phyloP scores from a whole-genome alignment of 2,113 vertebrate species.

The Podocnemis expansa region DNA sequence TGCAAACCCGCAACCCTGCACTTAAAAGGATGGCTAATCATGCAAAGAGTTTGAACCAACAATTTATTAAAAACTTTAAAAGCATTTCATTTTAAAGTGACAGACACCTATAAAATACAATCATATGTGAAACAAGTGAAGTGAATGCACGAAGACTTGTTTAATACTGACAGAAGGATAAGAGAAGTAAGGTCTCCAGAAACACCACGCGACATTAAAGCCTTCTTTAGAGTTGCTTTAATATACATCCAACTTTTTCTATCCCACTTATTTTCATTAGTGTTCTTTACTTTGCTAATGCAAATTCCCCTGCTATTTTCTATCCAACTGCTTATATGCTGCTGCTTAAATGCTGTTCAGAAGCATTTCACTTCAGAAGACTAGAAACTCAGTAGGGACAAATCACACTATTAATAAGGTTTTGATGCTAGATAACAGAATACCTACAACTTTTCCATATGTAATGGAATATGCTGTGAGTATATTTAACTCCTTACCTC shows the following conservation, averaged over 20 bases:
- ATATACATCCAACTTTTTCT: conserved; percentile 48
- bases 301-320: conserved; percentile 57
- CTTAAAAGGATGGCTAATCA: not conserved
- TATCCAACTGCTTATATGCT: conserved; percentile 52
- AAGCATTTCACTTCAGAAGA: conserved; percentile 17
- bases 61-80: not conserved
- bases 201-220: not conserved
- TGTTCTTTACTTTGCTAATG: conserved; percentile 18
- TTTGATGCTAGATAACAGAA: conserved; percentile 1
- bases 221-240: conserved; percentile 50
- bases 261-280: conserved; percentile 33
- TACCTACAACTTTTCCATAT: conserved; percentile 41
- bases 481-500: conserved; percentile 83
- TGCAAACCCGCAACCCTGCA: rapidly evolving
- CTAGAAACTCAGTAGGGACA: conserved; percentile 25
- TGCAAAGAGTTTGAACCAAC: not conserved
- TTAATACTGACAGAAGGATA: conserved; percentile 25
- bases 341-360: conserved; percentile 51
- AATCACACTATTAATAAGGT: not conserved
- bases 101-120: conserved; percentile 6
- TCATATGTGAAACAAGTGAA: not conserved
- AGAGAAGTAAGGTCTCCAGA: not conserved
- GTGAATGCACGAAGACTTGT: not conserved
- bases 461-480: not conserved
- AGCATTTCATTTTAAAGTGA: not conserved